Conservation (phyloP, 2,797 vertebrate species). For the Sebastes itinus region DNA sequence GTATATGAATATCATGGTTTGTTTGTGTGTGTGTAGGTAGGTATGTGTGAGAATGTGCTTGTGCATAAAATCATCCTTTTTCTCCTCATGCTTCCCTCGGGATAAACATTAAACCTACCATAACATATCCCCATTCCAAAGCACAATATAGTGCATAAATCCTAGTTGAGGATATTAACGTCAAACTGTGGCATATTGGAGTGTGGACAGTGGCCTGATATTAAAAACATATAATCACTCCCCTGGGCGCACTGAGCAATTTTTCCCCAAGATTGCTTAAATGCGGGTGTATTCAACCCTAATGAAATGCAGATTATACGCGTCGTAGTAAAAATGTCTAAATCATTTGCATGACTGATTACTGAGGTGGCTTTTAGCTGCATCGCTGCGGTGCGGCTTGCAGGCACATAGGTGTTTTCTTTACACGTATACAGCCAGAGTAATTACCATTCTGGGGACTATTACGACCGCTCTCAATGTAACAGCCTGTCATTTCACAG, state of each 20-base stretch:
- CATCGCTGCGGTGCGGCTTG: constrained; percentile 11
- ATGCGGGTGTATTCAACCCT: constrained; percentile 21
- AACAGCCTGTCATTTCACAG: constrained; percentile 57
- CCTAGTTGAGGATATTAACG: constrained; percentile 36
- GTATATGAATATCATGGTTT: constrained; percentile 1
- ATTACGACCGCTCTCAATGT: constrained; percentile 34
- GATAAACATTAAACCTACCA: constrained; percentile 36
- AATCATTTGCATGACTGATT: constrained; percentile 63
- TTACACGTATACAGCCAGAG: constrained; percentile 48
- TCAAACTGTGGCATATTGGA: constrained; percentile 22
- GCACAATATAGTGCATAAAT: constrained; percentile 45
- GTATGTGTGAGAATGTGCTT: background rate
- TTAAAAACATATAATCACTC: constrained; percentile 54
- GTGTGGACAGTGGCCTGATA: constrained; percentile 34
- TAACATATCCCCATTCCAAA: constrained; percentile 1
- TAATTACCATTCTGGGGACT: constrained; percentile 56
- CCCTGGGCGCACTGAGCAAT: constrained; percentile 19
- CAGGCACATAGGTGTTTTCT: constrained; percentile 47
- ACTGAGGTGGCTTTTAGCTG: constrained; percentile 28
- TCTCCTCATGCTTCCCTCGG: background rate
- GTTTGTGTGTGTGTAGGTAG: background rate
- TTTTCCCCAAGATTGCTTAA: constrained; percentile 19
- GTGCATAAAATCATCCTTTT: background rate
- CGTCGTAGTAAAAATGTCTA: constrained; percentile 38
- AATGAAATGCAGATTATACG: constrained; percentile 61